phyloP scores from a whole-genome alignment of 2,113 vertebrate species.

The Malurus cyaneus region DNA sequence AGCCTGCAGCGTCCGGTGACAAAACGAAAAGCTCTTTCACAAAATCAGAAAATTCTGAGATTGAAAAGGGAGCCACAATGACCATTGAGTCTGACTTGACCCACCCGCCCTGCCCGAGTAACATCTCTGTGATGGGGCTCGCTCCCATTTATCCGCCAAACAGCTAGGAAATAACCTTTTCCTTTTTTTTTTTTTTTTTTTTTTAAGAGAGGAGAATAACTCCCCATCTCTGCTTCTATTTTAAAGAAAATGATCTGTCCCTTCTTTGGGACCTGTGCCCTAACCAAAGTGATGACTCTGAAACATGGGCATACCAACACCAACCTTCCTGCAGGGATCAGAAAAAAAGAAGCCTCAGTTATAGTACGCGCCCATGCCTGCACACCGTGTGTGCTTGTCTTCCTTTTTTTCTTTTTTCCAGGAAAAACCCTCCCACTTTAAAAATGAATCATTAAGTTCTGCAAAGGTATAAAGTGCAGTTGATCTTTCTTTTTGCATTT shows the following conservation, averaged over 20 bases:
- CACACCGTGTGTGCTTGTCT: not conserved
- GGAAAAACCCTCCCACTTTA: not conserved
- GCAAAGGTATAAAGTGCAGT: fast-evolving
- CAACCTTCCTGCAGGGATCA: fast-evolving
- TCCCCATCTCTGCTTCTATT: fast-evolving
- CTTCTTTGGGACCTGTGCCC: fast-evolving
- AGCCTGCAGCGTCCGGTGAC: fast-evolving
- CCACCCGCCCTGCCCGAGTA: too few relatives aligned
- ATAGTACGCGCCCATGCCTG: fast-evolving
- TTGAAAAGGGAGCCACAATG: not conserved
- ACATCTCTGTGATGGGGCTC: not conserved
- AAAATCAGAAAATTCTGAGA: not conserved
- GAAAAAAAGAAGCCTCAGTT: fast-evolving
- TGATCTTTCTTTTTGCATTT: not conserved
- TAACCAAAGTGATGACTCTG: fast-evolving
- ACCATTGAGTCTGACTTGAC: not conserved
- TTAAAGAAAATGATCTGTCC: not conserved
- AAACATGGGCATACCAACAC: fast-evolving
- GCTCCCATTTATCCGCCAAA: fast-evolving
- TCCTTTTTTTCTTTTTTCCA: not conserved
- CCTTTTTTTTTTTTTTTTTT: not conserved
- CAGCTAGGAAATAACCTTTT: not conserved
- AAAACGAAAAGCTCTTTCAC: not conserved
- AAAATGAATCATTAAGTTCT: not conserved
- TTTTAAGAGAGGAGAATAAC: too few relatives aligned